A percentile compares a stretch with the other conserved stretches of the same genome.
Conservation (phyloP, 2,888 invertebrate genomes). For the Girardia tigrina region DNA sequence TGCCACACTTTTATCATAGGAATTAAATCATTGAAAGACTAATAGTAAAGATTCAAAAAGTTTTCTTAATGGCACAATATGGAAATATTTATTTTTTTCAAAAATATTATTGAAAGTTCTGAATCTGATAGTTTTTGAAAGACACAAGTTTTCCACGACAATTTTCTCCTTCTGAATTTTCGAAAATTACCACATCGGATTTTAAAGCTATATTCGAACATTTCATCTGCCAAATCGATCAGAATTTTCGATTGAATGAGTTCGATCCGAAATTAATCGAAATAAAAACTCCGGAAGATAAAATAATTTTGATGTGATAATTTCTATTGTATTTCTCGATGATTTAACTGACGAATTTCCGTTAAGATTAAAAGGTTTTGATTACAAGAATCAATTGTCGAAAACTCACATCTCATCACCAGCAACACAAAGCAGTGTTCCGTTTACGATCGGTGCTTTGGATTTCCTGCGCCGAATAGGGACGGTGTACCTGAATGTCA, state of each 20-base stretch:
- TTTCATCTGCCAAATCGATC: neutral
- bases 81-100: no score
- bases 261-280: no score
- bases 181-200: neutral
- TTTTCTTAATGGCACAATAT: no score
- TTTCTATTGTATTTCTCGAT: neutral
- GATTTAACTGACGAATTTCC: neutral
- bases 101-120: no score
- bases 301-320: no score
- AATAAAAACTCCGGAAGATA: neutral
- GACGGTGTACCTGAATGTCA: neutral
- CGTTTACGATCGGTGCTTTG: neutral
- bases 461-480: neutral
- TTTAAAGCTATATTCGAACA: neutral
- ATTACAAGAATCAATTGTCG: neutral
- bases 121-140: neutral
- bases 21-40: no score
- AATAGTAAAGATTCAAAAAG: no score
- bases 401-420: neutral
- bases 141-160: neutral
- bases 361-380: neutral
- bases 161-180: neutral
- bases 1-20: no score
- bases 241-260: neutral
- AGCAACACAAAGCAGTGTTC: neutral